Percentiles rank a stretch among this genome's conserved stretches.
Conservation (phyloP, 2,113 vertebrate species). For the Epinephelus fuscoguttatus region DNA sequence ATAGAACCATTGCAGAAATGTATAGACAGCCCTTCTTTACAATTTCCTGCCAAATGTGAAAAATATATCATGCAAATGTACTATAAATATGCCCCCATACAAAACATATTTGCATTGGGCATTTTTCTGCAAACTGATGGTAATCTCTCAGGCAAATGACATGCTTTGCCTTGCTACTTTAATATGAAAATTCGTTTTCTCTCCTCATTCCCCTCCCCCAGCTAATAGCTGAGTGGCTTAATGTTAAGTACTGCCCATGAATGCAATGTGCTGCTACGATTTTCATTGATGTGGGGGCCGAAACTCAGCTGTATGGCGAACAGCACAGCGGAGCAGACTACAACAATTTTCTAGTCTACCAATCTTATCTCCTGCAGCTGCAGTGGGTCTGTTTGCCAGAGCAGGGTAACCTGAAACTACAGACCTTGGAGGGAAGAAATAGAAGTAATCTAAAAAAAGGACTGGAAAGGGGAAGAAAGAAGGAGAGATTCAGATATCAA, state of each 20-base stretch:
- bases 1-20: not conserved
- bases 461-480: not conserved
- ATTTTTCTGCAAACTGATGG: conserved; percentile 1
- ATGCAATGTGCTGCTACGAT: conserved; percentile 42
- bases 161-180: conserved; percentile 25
- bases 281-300: conserved; percentile 42
- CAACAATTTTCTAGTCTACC: conserved; percentile 53
- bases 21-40: not conserved
- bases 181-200: conserved; percentile 51
- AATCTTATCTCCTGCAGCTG: conserved; percentile 49
- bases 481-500: conserved; percentile 58
- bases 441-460: not conserved
- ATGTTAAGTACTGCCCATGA: conserved; percentile 71
- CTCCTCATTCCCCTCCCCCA: conserved; percentile 62
- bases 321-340: conserved; percentile 38
- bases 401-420: conserved; percentile 45
- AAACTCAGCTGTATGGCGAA: conserved; percentile 26
- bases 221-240: conserved; percentile 58
- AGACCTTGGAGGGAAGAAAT: not conserved
- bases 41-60: conserved; percentile 3
- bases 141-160: not conserved
- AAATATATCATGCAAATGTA: conserved; percentile 9
- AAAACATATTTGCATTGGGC: not conserved
- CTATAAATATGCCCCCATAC: not conserved
- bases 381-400: conserved; percentile 23